phyloP scores from a whole-genome alignment of 1,140 invertebrate species.

The Platorchestia sp. region DNA sequence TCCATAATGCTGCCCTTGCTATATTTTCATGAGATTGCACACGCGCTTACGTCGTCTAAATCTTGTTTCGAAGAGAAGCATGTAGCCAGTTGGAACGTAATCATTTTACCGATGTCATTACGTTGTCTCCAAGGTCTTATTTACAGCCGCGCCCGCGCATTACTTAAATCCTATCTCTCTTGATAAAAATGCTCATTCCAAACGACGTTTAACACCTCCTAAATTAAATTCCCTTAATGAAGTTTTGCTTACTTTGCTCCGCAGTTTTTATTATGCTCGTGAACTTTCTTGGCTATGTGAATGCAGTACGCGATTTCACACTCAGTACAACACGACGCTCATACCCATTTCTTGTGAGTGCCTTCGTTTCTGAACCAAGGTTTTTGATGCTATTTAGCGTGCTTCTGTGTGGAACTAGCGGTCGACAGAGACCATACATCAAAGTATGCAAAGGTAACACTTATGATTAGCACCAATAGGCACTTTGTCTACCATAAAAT shows the following conservation, averaged over 20 bases:
- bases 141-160: background rate
- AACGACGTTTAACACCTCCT: background rate
- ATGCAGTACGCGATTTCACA: background rate
- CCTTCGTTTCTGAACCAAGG: background rate
- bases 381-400: background rate
- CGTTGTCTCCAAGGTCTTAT: slow-evolving; percentile 1
- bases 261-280: background rate
- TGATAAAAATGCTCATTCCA: background rate
- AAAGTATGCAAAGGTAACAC: no score
- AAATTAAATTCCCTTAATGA: slow-evolving; percentile 10
- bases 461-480: no score
- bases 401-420: background rate
- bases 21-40: background rate
- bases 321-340: background rate
- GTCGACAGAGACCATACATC: no score
- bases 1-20: background rate
- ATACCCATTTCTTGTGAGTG: background rate
- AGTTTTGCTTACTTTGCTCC: background rate
- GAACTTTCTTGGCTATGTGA: background rate
- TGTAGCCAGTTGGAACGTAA: background rate
- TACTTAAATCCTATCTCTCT: background rate
- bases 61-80: background rate
- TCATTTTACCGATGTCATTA: slow-evolving; percentile 31
- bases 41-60: background rate
- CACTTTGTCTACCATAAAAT: no score